These are phyloP conservation scores for Craseonycteris thonglongyai DNA, from an alignment of 2,113 vertebrate genomes.

Conservation along the genomic window DNA sequence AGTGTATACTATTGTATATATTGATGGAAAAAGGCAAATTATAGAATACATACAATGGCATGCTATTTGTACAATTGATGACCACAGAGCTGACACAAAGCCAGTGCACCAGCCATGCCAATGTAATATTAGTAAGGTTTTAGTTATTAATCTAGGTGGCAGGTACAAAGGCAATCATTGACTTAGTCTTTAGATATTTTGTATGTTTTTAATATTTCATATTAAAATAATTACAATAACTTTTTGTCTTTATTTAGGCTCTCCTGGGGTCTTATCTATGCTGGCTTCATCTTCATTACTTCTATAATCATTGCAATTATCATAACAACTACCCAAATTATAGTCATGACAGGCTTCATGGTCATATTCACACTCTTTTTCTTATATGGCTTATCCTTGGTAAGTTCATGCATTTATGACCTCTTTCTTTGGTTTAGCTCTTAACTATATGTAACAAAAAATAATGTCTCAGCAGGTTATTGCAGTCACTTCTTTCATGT, in stretches of 20 bases:
- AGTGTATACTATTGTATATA: background rate
- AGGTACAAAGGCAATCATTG: background rate
- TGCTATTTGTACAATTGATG: background rate
- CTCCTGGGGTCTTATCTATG: slow-evolving; percentile 78
- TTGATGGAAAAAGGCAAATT: background rate
- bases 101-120: background rate
- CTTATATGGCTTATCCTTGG: slow-evolving; percentile 76
- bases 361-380: slow-evolving; percentile 68
- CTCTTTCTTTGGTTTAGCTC: background rate
- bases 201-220: background rate
- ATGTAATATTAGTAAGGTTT: background rate
- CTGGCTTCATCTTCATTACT: slow-evolving; percentile 54
- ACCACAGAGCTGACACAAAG: background rate
- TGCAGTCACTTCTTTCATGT: background rate
- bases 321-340: background rate
- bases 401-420: slow-evolving; percentile 60
- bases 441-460: background rate
- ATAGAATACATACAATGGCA: background rate
- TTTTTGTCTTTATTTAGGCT: slow-evolving; percentile 71
- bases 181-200: background rate
- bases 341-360: slow-evolving; percentile 72
- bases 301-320: slow-evolving; percentile 68
- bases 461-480: background rate
- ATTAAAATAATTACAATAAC: background rate
- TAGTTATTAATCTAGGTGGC: background rate